A percentile compares a stretch with the other conserved stretches of the same genome.
Evolutionary conservation across 1,140 invertebrate species (phyloP).

Genomic region (Sitophilus oryzae): DNA sequence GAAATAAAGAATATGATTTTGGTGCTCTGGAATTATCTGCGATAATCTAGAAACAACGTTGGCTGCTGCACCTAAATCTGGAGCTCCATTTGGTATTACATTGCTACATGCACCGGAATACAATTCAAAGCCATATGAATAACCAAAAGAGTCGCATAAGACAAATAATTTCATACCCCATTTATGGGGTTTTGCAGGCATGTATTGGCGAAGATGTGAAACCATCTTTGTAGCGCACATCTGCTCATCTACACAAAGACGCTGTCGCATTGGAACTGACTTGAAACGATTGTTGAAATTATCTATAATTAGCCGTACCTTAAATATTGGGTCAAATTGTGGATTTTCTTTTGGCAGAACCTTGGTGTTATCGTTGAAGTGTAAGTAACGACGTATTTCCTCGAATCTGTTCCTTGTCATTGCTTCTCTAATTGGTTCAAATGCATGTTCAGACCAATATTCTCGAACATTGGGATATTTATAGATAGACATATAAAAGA

Average conservation of each 20-base stretch:
- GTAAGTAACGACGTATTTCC: too few relatives aligned
- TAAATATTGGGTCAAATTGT: constrained; percentile 3
- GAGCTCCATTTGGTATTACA: constrained; percentile 4
- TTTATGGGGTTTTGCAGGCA: too few relatives aligned
- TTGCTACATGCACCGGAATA: neutral
- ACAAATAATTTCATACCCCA: constrained; percentile 7
- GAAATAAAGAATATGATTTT: neutral
- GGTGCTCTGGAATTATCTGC: neutral
- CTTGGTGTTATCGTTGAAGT: constrained; percentile 1
- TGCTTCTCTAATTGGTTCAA: constrained; percentile 1
- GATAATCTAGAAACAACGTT: neutral
- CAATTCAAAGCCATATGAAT: too few relatives aligned
- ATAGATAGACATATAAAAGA: too few relatives aligned
- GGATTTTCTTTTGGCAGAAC: constrained; percentile 2
- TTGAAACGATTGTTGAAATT: constrained; percentile 3
- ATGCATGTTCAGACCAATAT: too few relatives aligned
- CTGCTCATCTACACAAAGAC: constrained; percentile 4
- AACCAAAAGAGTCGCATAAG: too few relatives aligned
- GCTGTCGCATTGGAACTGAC: constrained; percentile 1
- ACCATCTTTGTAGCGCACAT: constrained; percentile 1
- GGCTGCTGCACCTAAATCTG: neutral
- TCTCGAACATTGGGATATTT: constrained; percentile 2
- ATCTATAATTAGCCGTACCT: constrained; percentile 3
- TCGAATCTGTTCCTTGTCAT: constrained; percentile 1
- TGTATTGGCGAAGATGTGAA: constrained; percentile 1